Evolutionary conservation across 1,140 invertebrate species (phyloP), one percentile per base, ranked within the genome.

Genomic region (Pseudomyrmex gracilis): DNA sequence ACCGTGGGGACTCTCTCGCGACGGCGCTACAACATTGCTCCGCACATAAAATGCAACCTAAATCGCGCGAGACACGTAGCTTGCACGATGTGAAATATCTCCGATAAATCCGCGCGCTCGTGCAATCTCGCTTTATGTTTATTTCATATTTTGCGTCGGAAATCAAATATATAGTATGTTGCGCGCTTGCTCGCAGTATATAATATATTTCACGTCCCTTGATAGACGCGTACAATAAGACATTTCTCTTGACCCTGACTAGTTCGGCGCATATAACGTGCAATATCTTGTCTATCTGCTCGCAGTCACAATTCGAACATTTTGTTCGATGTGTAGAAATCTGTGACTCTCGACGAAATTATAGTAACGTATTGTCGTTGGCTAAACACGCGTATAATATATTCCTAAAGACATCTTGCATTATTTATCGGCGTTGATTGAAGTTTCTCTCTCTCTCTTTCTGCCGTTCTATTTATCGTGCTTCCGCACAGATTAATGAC

Each of bases 351-450:
- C 22, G 61, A 47, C 73, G n/a, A 77, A 77, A 67, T 60, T 58
- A 22, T 22, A 3, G 8, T n/a, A 9, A 34, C 8, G 15, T 17
- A 51, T 76, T 47, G 47, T 13, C 34, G 24, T 20, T 17, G 22
- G n/a, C 20, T 12, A 43, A 66, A 66, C 47, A 24, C 12, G 60
- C n/a, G 15, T 17, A 12, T 77, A 55, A 77, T 53, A 20, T 20
- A 66, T 12, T 24, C 24, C 61, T 67, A 71, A 80, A 58, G 76
- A 22, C 43, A n/a, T 17, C 8, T n/a, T 15, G 15, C 43, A n/a
- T 71, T 80, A 80, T 80, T 80, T 80, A 80, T 80, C 66, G 43
- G 53, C 22, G 66, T 60, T 66, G 76, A 71, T 80, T 80, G 70
- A 10, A 58, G 66, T 12, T 34, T 45, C 61, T 60, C 57, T 61